Evolutionary conservation across 2,797 vertebrate genomes (phyloP).

Genomic region (Pseudochirops corinnae): DNA sequence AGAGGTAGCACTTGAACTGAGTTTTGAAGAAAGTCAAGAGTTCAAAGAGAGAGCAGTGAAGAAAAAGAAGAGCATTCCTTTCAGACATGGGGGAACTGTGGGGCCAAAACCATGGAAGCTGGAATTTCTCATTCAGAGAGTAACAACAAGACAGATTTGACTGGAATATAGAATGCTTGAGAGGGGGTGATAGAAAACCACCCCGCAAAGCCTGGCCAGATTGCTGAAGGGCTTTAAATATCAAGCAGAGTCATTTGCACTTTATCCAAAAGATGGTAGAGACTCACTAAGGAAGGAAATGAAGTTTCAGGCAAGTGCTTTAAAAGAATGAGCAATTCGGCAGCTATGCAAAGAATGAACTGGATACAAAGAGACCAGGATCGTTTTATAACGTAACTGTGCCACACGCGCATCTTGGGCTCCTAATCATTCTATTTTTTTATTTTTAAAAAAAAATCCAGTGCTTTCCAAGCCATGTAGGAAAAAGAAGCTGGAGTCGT

Average conservation of each 20-base stretch:
- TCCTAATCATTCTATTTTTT: background rate
- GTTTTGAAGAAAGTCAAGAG: background rate
- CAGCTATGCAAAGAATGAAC: background rate
- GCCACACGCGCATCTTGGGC: background rate
- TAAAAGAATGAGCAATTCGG: background rate
- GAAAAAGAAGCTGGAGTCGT: conserved; percentile 47
- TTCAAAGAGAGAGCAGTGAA: background rate
- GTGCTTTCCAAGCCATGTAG: conserved; percentile 60
- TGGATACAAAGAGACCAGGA: background rate
- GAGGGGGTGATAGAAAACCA: background rate
- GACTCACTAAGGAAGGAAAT: background rate
- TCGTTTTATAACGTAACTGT: background rate
- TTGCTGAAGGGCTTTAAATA: background rate
- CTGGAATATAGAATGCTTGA: background rate
- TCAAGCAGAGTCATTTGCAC: background rate
- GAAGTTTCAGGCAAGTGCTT: background rate
- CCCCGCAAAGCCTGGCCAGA: background rate
- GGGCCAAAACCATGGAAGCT: background rate
- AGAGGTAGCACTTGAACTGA: background rate
- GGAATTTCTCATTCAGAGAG: background rate
- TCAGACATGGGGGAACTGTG: background rate
- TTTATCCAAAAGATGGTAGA: background rate
- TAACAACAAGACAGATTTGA: background rate
- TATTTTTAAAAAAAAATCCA: background rate
- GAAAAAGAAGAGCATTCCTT: background rate